A percentile compares a stretch with the other conserved stretches of the same genome.
These are phyloP conservation scores for Bombus ignitus DNA, from an alignment of 1,140 invertebrate genomes.

Conservation along the genomic window DNA sequence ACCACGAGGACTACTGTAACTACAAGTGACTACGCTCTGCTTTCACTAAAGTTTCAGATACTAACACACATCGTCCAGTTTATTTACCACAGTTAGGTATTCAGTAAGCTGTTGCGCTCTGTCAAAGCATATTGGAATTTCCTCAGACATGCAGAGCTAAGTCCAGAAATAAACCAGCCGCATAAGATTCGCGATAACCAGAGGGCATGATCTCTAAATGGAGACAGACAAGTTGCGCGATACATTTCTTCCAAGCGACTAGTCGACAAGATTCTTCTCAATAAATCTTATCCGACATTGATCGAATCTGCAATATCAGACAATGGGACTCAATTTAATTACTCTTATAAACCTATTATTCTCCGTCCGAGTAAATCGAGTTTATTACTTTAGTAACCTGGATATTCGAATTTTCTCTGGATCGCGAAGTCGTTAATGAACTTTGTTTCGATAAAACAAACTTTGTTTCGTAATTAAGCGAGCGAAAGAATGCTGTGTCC, in stretches of 20 bases:
- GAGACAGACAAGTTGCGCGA: not conserved
- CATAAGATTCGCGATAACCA: not conserved
- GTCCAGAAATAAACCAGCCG: slow-evolving; percentile 37
- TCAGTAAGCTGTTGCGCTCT: slow-evolving; percentile 44
- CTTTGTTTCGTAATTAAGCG: not conserved
- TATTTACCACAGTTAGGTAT: slow-evolving; percentile 29
- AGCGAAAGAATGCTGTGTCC: not conserved
- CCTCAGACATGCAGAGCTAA: not conserved
- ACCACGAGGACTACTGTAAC: not conserved
- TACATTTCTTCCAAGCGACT: not conserved
- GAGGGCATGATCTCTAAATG: not conserved
- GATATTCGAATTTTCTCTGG: not conserved
- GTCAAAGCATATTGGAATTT: slow-evolving; percentile 24
- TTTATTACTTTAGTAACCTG: not conserved
- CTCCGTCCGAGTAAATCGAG: too few species aligned
- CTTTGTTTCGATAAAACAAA: not conserved
- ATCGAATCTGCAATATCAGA: not conserved
- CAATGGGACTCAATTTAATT: not conserved
- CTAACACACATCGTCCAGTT: slow-evolving; percentile 26
- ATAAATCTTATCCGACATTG: not conserved
- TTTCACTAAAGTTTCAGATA: slow-evolving; percentile 4
- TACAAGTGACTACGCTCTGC: not conserved
- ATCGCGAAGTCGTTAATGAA: not conserved
- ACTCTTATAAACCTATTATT: not conserved
- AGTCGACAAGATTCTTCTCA: too few species aligned